Conservation (phyloP, 2,888 invertebrate species). For the Conchocele bisecta region DNA sequence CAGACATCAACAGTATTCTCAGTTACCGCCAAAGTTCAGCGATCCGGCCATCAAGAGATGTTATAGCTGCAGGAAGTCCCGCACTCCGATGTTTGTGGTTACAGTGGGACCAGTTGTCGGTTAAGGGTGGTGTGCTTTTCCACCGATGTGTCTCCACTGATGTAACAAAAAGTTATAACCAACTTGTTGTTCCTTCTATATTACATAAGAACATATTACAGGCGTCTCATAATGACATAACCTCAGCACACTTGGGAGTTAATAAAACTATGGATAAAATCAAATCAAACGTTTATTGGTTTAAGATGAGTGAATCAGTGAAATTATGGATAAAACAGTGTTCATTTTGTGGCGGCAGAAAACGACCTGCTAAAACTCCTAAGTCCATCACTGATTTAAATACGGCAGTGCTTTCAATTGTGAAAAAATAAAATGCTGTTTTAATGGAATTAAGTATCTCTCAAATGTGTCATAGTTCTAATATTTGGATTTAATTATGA, state of each 20-base stretch:
- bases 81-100: conserved; percentile 17
- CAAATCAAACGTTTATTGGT: conserved; percentile 13
- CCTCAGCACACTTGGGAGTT: conserved; percentile 13
- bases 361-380: conserved; percentile 16
- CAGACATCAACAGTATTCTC: background rate
- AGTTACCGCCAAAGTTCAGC: background rate
- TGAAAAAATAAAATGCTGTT: too few species aligned
- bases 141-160: background rate
- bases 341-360: conserved; percentile 14
- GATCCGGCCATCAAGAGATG: conserved; percentile 8
- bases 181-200: background rate
- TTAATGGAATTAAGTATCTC: too few species aligned
- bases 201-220: background rate
- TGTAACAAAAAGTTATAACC: background rate
- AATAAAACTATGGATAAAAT: conserved; percentile 16
- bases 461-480: too few species aligned
- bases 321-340: conserved; percentile 8
- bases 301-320: conserved; percentile 10
- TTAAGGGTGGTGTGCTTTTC: conserved; percentile 18
- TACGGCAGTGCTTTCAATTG: too few species aligned
- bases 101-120: conserved; percentile 10
- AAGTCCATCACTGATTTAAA: too few species aligned
- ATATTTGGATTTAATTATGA: too few species aligned
- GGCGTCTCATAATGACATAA: background rate
- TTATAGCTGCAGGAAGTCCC: background rate